phyloP scores from a whole-genome alignment of 2,888 invertebrate species.

The Malacosoma neustria region DNA sequence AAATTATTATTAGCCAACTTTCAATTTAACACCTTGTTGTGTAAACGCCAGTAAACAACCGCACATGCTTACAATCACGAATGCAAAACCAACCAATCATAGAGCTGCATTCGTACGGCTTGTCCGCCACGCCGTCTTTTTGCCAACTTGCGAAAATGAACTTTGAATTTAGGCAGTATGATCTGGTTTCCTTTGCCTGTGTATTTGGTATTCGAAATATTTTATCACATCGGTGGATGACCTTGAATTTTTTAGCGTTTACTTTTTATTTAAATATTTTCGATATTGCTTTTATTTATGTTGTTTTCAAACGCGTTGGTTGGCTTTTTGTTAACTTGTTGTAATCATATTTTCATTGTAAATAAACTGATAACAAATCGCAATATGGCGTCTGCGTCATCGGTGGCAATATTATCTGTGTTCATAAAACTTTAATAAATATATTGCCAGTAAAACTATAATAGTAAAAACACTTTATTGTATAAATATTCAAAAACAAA shows the following conservation, averaged over 20 bases:
- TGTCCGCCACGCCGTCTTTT: conserved; percentile 27
- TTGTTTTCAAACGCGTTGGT: neutral
- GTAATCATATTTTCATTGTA: neutral
- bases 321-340: neutral
- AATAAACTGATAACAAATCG: neutral
- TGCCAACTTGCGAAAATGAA: neutral
- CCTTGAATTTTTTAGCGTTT: conserved; percentile 20
- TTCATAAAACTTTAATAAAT: too few species aligned
- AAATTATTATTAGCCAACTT: conserved; percentile 2
- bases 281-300: neutral
- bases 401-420: neutral
- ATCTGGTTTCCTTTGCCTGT: neutral
- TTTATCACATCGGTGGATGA: conserved; percentile 7
- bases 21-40: conserved; percentile 3
- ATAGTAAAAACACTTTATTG: too few species aligned
- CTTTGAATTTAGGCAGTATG: neutral
- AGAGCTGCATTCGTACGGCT: conserved; percentile 24
- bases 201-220: conserved; percentile 13
- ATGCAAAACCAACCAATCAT: conserved; percentile 22
- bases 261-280: conserved; percentile 7
- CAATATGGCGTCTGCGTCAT: neutral
- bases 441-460: too few species aligned
- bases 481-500: too few species aligned
- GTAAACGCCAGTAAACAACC: conserved; percentile 8
- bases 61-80: conserved; percentile 19